phyloP scores from a whole-genome alignment of 2,888 invertebrate species.

The Hyalella azteca region DNA sequence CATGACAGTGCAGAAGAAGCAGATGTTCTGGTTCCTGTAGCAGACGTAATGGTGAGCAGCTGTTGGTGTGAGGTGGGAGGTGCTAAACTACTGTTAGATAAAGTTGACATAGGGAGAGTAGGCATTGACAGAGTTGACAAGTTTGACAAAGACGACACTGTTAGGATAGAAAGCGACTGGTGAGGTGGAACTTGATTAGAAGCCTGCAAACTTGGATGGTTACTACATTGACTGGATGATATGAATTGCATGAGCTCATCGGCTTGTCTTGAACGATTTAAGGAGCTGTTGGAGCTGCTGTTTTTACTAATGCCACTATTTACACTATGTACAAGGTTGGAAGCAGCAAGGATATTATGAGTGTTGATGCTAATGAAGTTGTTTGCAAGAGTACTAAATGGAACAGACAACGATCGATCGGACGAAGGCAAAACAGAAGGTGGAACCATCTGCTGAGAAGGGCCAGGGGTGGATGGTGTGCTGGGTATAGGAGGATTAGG shows the following conservation, averaged over 20 bases:
- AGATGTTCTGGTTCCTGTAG: conserved; percentile 11
- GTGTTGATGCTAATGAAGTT: conserved; percentile 24
- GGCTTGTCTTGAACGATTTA: neutral
- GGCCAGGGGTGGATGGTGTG: conserved; percentile 33
- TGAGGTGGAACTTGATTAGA: conserved; percentile 1
- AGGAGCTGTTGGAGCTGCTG: neutral
- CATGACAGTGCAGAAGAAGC: conserved; percentile 21
- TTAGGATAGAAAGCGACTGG: conserved; percentile 18
- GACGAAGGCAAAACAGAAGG: conserved; percentile 8
- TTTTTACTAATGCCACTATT: conserved; percentile 18
- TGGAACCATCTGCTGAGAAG: conserved; percentile 28
- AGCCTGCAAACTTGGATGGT: neutral
- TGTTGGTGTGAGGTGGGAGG: conserved; percentile 29
- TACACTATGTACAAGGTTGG: conserved; percentile 28
- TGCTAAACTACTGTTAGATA: neutral
- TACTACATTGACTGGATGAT: neutral
- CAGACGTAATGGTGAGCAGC: conserved; percentile 39
- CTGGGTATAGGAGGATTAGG: conserved; percentile 29
- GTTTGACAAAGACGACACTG: neutral
- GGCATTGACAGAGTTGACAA: neutral
- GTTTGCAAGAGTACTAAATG: neutral
- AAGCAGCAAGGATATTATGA: conserved; percentile 6
- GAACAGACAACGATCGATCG: neutral
- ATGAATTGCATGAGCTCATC: neutral
- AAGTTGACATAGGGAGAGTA: neutral